Evolutionary conservation across 2,113 vertebrate species (phyloP).

Genomic region (Lonchura striata): DNA sequence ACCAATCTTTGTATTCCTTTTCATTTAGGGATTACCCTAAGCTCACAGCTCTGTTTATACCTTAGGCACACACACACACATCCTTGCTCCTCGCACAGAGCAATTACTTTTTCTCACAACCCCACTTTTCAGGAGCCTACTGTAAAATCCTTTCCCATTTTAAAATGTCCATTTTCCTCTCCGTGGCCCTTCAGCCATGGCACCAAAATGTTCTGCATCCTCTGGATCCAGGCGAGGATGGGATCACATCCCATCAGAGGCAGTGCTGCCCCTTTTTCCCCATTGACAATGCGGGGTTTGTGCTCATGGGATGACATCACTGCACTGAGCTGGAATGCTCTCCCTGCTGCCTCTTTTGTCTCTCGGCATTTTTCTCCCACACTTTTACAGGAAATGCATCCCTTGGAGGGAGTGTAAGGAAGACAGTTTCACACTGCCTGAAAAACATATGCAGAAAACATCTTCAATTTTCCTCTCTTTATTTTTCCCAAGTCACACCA

Average conservation of each 20-base stretch:
- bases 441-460: neutral
- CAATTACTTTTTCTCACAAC: conserved; percentile 7
- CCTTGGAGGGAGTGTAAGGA: neutral
- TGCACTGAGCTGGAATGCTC: neutral
- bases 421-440: neutral
- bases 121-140: neutral
- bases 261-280: conserved; percentile 7
- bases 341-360: conserved; percentile 18
- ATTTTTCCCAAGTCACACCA: neutral
- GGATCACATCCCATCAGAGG: neutral
- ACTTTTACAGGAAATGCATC: conserved; percentile 14
- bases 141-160: neutral
- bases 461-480: neutral
- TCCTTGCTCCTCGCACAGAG: neutral
- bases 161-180: neutral
- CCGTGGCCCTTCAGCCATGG: neutral
- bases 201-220: neutral
- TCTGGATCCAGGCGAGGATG: neutral
- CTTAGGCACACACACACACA: neutral
- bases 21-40: conserved; percentile 46
- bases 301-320: conserved; percentile 45
- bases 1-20: conserved; percentile 20
- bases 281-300: conserved; percentile 33
- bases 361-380: conserved; percentile 13
- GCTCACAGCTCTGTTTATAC: conserved; percentile 1